Evolutionary conservation across 2,797 vertebrate genomes (phyloP), one percentile per base, ranked within the genome.

Genomic region (Bradypus variegatus): DNA sequence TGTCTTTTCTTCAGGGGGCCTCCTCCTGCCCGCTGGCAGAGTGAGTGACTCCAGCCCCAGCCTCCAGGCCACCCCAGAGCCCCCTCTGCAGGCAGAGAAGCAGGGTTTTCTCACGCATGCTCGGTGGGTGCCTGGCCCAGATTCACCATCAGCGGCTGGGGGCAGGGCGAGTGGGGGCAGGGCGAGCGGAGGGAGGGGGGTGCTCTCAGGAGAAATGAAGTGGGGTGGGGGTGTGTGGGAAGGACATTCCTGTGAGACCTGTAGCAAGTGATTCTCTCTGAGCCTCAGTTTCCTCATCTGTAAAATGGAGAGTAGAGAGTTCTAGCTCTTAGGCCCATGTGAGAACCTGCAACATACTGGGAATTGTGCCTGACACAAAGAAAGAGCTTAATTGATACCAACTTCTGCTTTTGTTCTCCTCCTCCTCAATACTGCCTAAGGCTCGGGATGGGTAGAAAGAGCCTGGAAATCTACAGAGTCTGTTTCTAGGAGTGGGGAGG

Each of bases 251-350:
- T 58, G 58, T 58, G 58, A 58, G 70, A 53, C 36, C 45, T 10
- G 2, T 0, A 29, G 50, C 48, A 23, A 53, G 23, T 5, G 18
- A 5, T 45, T 36, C 25, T 45, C 77, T 86, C 41, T 14, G 36
- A 70, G 38, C 69, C 89, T 94, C 76, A 3, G 31, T 93, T 87
- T 89, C 58, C 79, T 72, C 23, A 33, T 31, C 88, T 69, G 70
- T 75, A 33, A 89, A 45, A 29, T 77, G 64, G 84, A 62, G 70
- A 79, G 21, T n/a, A 25, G 33, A 72, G 53, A 21, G 25, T 23
- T 23, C 53, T 75, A 15, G 5, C 31, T 78, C 80, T 33, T 2
- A 4, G 55, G 58, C 82, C 48, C 9, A 16, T 0, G 25, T 62
- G 45, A 31, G 64, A 86, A 53, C 11, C 50, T 16, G 76, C 11